Evolutionary conservation across 2,888 invertebrate species (phyloP).

Genomic region (Drosophila melanosoma): DNA sequence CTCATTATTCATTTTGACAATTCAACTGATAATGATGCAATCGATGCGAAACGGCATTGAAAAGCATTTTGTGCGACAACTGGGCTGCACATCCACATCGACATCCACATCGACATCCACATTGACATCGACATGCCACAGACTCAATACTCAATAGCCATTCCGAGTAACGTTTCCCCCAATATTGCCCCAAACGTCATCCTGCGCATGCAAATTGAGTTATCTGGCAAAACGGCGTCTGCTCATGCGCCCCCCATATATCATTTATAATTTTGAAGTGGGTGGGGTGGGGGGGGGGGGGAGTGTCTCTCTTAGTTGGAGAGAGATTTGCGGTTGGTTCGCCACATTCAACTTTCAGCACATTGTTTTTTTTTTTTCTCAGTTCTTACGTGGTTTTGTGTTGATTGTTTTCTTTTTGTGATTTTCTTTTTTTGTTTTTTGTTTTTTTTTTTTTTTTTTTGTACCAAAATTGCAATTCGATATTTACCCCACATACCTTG

Average conservation of each 20-base stretch:
- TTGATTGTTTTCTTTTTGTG: background rate
- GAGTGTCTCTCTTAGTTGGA: background rate
- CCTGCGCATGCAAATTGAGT: conserved; percentile 76
- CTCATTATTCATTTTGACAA: conserved; percentile 85
- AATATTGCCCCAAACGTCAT: conserved; percentile 5
- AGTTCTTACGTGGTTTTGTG: conserved; percentile 3
- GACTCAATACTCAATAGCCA: conserved; percentile 1
- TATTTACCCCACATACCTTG: conserved; percentile 86
- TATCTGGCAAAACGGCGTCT: conserved; percentile 61
- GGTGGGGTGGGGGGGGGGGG: no score
- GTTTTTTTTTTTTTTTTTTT: conserved; percentile 26
- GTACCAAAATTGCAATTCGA: conserved; percentile 80
- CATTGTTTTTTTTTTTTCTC: conserved; percentile 42
- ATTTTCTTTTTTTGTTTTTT: conserved; percentile 19
- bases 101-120: conserved; percentile 8
- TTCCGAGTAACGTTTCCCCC: background rate
- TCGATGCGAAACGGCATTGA: conserved; percentile 77
- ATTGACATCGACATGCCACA: background rate
- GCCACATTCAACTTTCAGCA: conserved; percentile 61
- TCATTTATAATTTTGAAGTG: conserved; percentile 25
- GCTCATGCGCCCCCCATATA: conserved; percentile 3
- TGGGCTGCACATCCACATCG: conserved; percentile 24
- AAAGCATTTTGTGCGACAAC: conserved; percentile 68
- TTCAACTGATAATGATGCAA: conserved; percentile 85
- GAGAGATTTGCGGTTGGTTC: background rate